Base-by-base conservation (phyloP, 1,140 invertebrate species). In the Hylaeus anthracinus region DNA sequence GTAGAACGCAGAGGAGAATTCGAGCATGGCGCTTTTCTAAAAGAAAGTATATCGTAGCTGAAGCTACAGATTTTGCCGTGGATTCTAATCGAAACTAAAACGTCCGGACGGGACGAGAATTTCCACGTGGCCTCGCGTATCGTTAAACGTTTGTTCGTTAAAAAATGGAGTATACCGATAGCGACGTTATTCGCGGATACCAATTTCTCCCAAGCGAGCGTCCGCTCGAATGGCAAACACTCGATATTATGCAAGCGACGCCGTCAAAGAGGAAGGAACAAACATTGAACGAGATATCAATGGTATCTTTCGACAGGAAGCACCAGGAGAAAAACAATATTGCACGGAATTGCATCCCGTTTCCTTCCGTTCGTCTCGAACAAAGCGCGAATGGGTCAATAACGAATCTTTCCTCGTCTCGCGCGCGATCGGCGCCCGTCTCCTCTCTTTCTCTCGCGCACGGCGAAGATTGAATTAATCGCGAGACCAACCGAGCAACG, bases 381-480 rank as follows among this genome's bases (percentile, higher is more conserved):
- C 63, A 10, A 63, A 10, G 1, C n/a, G 15, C 43, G 10, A 70
- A 48, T n/a, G 41, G 41, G 43, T 69, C 63, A 60, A 67, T 69
- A 60, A 14, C 41, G 26, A 69, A 55, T 10, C 26, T 1, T 37
- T 6, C n/a, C 15, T 6, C 5, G 3, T 8, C 2, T 9, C 6
- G 5, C 14, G 26, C 26, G 26, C 26, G 26, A 26, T 63, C 45
- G 26, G 4, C 1, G 2, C 51, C 4, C 14, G 6, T 10, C 4
- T 14, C 9, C 14, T 15, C n/a, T 56, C 37, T 37, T 6, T 14
- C 3, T 12, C 12, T n/a, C 55, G 1, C 15, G 0, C 12, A 2
- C 37, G 1, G 2, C 0, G 15, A 73, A 15, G 9, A 66, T 65
- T 5, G 53, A 66, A 79, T 80, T 60, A 67, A 74, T 74, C 43